These are phyloP conservation scores for Tetraodon nigroviridis DNA, from an alignment of 2,113 vertebrate species.

Conservation along the genomic window DNA sequence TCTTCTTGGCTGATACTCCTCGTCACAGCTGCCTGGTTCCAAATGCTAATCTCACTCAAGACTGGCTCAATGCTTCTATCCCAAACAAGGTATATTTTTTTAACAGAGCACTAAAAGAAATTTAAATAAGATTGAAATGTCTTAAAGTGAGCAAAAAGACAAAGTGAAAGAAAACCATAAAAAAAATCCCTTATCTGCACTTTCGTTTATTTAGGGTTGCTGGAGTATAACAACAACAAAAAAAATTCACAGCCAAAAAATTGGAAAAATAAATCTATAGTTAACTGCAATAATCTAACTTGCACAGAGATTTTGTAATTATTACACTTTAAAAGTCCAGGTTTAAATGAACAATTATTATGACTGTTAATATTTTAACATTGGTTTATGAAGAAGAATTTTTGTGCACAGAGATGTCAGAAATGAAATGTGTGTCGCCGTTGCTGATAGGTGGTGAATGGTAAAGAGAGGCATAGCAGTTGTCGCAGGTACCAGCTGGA, in stretches of 20 bases:
- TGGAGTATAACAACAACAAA: no score
- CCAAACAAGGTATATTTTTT: constrained; percentile 34
- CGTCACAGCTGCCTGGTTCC: constrained; percentile 56
- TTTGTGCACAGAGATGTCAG: neutral
- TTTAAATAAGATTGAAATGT: neutral
- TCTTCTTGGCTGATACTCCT: constrained; percentile 56
- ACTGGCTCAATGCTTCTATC: constrained; percentile 49
- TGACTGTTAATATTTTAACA: no score
- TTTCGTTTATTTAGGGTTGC: no score
- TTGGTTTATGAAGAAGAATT: neutral
- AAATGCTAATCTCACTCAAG: constrained; percentile 51
- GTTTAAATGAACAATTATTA: no score
- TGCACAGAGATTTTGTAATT: no score
- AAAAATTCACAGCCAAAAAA: no score
- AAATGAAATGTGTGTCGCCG: neutral
- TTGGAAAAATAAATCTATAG: no score
- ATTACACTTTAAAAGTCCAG: no score
- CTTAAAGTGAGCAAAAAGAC: neutral
- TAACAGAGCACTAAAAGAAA: neutral
- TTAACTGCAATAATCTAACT: no score
- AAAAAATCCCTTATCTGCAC: no score
- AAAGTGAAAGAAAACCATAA: no score
- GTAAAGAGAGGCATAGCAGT: constrained; percentile 45
- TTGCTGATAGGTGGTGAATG: constrained; percentile 43
- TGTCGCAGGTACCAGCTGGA: constrained; percentile 69